Conservation (phyloP, 2,113 vertebrate species). For the Gymnogyps californianus region DNA sequence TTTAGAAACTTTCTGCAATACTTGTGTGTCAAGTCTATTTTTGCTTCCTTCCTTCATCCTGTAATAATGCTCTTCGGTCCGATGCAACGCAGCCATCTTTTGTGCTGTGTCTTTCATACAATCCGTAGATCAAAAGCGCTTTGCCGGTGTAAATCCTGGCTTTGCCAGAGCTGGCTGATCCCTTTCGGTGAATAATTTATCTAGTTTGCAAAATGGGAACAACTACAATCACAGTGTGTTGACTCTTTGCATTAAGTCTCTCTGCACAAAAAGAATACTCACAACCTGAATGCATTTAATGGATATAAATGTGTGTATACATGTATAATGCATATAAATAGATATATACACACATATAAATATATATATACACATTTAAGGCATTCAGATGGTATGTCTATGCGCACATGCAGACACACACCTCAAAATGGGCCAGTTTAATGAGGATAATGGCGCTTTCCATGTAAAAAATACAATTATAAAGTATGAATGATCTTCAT, state of each 20-base stretch:
- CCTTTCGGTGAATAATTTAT: not conserved
- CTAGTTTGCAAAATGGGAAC: not conserved
- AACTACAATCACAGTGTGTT: rapidly evolving
- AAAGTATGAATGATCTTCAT: not conserved
- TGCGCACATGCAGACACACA: not conserved
- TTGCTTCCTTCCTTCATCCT: not conserved
- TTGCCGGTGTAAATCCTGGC: not conserved
- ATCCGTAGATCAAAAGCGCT: not conserved
- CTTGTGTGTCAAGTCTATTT: not conserved
- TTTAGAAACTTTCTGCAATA: not conserved
- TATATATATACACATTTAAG: not conserved
- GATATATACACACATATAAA: not conserved
- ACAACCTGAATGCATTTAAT: not conserved
- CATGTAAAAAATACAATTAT: not conserved
- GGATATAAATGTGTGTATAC: not conserved
- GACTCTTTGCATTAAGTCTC: not conserved
- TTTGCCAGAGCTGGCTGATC: not conserved
- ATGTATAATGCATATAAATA: not conserved
- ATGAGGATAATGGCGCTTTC: not conserved
- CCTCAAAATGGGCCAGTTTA: not conserved
- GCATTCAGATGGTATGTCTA: not conserved
- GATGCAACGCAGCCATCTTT: conserved; percentile 30
- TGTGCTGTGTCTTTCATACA: not conserved
- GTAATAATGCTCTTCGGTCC: not conserved
- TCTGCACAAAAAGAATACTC: not conserved